These are phyloP conservation scores for Cosmopolites sordidus DNA, from an alignment of 2,888 invertebrate genomes.

Conservation along the genomic window DNA sequence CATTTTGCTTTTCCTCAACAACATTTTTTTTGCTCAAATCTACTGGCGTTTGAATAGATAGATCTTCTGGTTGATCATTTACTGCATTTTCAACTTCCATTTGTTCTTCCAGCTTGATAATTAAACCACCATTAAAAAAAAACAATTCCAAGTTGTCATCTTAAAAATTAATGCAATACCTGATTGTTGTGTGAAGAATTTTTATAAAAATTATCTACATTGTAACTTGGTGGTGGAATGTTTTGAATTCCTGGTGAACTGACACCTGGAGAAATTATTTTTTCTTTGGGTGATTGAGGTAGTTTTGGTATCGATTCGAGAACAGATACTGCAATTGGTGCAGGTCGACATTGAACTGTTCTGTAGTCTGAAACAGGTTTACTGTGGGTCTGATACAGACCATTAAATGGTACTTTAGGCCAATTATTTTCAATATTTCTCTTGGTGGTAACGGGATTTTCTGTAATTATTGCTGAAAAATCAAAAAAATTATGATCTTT, in stretches of 20 bases:
- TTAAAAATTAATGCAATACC: too few relatives aligned
- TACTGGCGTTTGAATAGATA: conserved; percentile 15
- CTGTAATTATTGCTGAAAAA: conserved; percentile 17
- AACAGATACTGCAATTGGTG: not conserved
- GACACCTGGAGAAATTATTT: too few relatives aligned
- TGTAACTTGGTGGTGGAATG: too few relatives aligned
- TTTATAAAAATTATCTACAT: too few relatives aligned
- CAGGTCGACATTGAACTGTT: not conserved
- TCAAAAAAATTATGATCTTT: not conserved
- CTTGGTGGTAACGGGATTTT: conserved; percentile 6
- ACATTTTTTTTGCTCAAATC: conserved; percentile 19
- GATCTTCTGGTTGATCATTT: conserved; percentile 14
- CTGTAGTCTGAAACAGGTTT: not conserved
- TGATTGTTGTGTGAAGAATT: too few relatives aligned
- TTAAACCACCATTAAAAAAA: too few relatives aligned
- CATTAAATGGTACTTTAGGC: not conserved
- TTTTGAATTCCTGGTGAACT: too few relatives aligned
- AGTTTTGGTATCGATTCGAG: too few relatives aligned
- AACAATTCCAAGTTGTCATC: too few relatives aligned
- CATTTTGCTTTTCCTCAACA: too few relatives aligned
- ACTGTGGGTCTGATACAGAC: not conserved
- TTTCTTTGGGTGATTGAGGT: too few relatives aligned
- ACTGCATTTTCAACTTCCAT: not conserved
- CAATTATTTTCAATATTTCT: not conserved
- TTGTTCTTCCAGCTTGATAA: too few relatives aligned